These are phyloP conservation scores for Nasonia giraulti DNA, from an alignment of 1,140 invertebrate species.

Conservation along the genomic window DNA sequence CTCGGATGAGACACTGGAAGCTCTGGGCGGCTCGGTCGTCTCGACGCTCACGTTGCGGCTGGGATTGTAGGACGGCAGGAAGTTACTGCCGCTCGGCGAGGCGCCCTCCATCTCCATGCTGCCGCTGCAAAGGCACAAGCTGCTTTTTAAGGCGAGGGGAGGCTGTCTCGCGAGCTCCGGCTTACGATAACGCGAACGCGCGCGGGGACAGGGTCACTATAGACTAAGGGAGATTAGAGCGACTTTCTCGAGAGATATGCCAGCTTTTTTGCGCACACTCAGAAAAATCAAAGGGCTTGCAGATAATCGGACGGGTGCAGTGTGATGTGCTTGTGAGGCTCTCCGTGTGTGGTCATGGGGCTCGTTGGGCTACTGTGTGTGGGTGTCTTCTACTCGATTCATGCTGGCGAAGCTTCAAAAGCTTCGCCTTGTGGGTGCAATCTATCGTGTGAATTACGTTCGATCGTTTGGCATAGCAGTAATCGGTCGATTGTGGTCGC, in stretches of 20 bases:
- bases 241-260: not conserved
- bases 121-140: conserved; percentile 72
- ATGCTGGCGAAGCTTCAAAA: no score
- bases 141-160: conserved; percentile 19
- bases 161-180: not conserved
- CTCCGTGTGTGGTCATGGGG: no score
- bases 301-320: not conserved
- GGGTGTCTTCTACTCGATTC: no score
- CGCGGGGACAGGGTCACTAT: conserved; percentile 13
- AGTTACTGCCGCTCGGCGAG: conserved; percentile 73
- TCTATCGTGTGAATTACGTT: no score
- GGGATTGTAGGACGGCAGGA: conserved; percentile 71
- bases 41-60: conserved; percentile 77
- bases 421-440: no score
- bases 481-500: no score
- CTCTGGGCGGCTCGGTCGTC: conserved; percentile 73
- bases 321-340: no score
- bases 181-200: not conserved
- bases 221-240: conserved; percentile 10
- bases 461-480: no score
- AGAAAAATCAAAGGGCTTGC: conserved; percentile 23
- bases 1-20: conserved; percentile 78
- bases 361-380: no score
- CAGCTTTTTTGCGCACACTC: not conserved
- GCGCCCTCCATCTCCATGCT: conserved; percentile 84